Base-by-base conservation (phyloP, 2,113 vertebrate genomes). In the Microcebus griseorufus region DNA sequence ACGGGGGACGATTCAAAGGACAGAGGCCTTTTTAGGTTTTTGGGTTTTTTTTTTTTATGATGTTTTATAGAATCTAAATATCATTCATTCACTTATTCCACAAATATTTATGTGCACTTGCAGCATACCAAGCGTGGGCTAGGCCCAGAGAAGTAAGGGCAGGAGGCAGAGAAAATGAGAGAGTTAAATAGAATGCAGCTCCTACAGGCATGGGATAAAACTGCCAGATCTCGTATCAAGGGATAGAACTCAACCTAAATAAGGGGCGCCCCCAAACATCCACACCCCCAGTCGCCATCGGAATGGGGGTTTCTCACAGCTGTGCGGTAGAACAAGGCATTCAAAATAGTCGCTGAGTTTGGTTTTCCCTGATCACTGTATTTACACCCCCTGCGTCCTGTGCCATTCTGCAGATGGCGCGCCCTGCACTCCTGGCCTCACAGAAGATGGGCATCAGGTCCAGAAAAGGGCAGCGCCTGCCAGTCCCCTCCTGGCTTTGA, bases 351-450 rank as follows among this genome's bases (percentile, higher is more conserved):
- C 39, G 14, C 14, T n/a, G 51, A 53, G 37, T 39, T 29, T 60
- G 12, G 3, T 27, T n/a, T 75, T n/a, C 72, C 20, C 13, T 4
- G 3, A 2, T 29, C 34, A 2, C 16, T 22, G 0, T 69, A 17
- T 53, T 65, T 29, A 72, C 4, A 5, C 1, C 2, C 10, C 20
- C 14, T 8, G 16, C n/a, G 48, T 64, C 17, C 48, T 22, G 6
- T 2, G 13, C 48, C 1, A 0, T 42, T 53, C 18, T 22, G 72
- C 11, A 9, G 62, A 37, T 10, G 3, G 27, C 53, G 20, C 3
- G 7, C 4, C 25, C 39, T 45, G 25, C 3, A 5, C 2, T 55
- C 29, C 69, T 20, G 10, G 37, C 9, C 69, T 84, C 32, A 6
- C 25, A 5, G 60, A 34, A 62, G 25, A 70, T 6, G 73, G 14